A percentile compares a stretch with the other conserved stretches of the same genome.
These are phyloP conservation scores for Mustelus asterias DNA, from an alignment of 2,113 vertebrate species.

Conservation along the genomic window DNA sequence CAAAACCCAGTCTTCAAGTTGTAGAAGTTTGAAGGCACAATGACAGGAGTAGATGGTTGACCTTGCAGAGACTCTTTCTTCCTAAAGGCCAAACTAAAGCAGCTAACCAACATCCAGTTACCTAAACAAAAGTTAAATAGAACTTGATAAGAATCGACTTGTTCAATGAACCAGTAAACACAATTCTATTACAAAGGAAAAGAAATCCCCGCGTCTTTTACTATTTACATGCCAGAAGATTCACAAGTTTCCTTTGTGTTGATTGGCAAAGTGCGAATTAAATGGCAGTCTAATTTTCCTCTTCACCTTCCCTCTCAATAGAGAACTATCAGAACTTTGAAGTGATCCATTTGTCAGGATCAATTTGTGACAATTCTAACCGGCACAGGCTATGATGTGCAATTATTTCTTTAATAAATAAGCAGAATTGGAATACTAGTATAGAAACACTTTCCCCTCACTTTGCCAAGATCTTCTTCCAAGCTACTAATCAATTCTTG, in stretches of 20 bases:
- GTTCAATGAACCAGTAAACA: neutral
- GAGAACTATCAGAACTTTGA: neutral
- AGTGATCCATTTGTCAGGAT: neutral
- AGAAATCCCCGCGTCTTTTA: neutral
- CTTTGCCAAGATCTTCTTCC: neutral
- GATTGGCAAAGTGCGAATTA: too few relatives aligned
- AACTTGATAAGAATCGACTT: neutral
- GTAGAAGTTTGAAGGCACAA: neutral
- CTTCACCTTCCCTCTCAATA: too few relatives aligned
- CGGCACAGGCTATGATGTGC: neutral
- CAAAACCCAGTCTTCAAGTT: neutral
- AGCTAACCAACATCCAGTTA: slow-evolving; percentile 49
- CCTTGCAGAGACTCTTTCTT: neutral
- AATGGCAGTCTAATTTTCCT: too few relatives aligned
- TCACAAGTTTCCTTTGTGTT: too few relatives aligned
- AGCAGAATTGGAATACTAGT: neutral
- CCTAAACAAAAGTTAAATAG: slow-evolving; percentile 47
- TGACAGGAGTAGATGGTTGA: neutral
- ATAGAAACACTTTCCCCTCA: neutral
- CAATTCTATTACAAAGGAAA: neutral
- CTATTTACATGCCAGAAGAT: neutral
- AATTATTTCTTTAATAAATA: neutral
- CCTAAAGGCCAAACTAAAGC: neutral
- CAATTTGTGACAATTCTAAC: neutral
- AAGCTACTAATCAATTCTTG: too few relatives aligned